These are phyloP conservation scores for Halichoerus grypus DNA, from an alignment of 2,113 vertebrate species.

Conservation along the genomic window DNA sequence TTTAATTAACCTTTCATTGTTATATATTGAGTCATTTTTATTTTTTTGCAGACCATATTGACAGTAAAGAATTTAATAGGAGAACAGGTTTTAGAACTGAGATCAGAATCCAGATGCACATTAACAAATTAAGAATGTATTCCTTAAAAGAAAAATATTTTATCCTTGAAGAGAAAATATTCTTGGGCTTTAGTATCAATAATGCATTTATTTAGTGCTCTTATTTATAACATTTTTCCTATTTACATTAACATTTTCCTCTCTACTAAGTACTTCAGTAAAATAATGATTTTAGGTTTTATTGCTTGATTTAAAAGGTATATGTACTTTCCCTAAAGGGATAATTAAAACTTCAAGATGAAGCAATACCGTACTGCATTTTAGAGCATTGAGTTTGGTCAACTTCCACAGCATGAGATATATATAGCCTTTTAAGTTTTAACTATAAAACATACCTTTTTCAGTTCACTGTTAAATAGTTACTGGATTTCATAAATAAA, in stretches of 20 bases:
- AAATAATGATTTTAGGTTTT: slow-evolving; percentile 20
- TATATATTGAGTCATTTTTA: slow-evolving; percentile 7
- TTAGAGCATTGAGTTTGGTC: not conserved
- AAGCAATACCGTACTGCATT: slow-evolving; percentile 19
- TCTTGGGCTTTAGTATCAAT: not conserved
- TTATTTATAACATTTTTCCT: not conserved
- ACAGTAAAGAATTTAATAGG: slow-evolving; percentile 7
- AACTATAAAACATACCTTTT: not conserved
- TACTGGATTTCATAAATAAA: slow-evolving; percentile 12
- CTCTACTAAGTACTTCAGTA: not conserved
- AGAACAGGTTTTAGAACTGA: not conserved
- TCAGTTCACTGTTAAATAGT: not conserved
- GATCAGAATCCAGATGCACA: not conserved
- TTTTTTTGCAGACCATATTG: not conserved
- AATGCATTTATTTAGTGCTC: not conserved
- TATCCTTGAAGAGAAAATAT: not conserved
- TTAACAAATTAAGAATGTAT: not conserved
- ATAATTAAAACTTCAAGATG: slow-evolving; percentile 51
- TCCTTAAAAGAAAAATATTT: not conserved
- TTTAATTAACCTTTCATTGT: not conserved
- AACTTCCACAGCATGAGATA: not conserved
- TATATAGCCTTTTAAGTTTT: not conserved
- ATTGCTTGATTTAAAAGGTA: slow-evolving; percentile 35
- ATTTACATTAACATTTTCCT: not conserved
- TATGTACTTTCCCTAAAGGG: not conserved